Percentiles rank a stretch among this genome's conserved stretches.
Evolutionary conservation across 2,888 invertebrate species (phyloP).

Genomic region (Esperia sulphurella): DNA sequence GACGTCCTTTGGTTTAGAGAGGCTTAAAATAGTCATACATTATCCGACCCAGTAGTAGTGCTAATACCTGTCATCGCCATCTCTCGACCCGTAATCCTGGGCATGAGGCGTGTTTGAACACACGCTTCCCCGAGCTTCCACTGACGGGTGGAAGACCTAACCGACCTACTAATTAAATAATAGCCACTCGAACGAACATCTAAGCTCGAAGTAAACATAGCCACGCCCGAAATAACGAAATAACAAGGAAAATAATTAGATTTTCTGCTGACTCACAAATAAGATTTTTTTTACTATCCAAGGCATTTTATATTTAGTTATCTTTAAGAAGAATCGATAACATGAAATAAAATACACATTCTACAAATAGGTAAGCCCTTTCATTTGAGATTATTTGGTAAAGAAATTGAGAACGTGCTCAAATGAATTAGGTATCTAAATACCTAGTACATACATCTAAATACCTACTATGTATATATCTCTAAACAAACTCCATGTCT

Average conservation of each 20-base stretch:
- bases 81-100: constrained; percentile 1
- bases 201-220: constrained; percentile 33
- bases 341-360: no score
- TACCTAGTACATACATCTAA: no score
- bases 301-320: no score
- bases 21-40: neutral
- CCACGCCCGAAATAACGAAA: constrained; percentile 10
- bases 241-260: neutral
- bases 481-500: no score
- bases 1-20: no score
- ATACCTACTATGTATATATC: no score
- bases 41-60: neutral
- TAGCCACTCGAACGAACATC: constrained; percentile 51
- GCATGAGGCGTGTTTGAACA: constrained; percentile 18
- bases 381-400: no score
- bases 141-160: constrained; percentile 41
- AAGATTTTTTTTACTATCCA: no score
- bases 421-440: no score
- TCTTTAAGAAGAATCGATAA: no score
- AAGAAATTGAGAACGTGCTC: no score
- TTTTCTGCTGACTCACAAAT: neutral
- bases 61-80: constrained; percentile 1
- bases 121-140: constrained; percentile 56
- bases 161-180: constrained; percentile 65
- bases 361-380: no score